phyloP scores from a whole-genome alignment of 2,888 invertebrate species.

The Caenorhabditis sp. region DNA sequence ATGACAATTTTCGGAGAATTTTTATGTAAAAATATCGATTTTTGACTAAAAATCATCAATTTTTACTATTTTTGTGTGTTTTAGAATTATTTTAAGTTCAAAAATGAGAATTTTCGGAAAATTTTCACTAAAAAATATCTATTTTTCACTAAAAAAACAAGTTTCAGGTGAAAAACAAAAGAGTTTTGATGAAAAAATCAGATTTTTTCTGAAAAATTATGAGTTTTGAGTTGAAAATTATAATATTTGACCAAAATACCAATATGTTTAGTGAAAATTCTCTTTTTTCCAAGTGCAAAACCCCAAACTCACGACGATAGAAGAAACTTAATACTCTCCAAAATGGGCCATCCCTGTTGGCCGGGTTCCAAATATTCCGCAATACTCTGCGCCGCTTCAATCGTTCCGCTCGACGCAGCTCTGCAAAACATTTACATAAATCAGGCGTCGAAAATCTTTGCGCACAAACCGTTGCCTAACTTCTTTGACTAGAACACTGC shows the following conservation, averaged over 20 bases:
- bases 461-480: constrained; percentile 50
- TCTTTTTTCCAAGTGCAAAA: no score
- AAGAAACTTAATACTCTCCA: constrained; percentile 53
- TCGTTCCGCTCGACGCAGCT: constrained; percentile 88
- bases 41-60: no score
- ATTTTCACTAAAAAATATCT: background rate
- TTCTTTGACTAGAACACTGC: constrained; percentile 75
- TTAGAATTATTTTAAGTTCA: no score
- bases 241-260: no score
- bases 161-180: background rate
- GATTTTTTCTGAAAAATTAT: no score
- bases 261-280: no score
- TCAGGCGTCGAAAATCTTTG: no score
- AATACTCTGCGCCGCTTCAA: constrained; percentile 94
- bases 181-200: no score
- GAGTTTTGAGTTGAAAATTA: no score
- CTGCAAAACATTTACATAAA: constrained; percentile 70
- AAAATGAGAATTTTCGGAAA: background rate
- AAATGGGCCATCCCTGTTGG: constrained; percentile 62
- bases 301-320: constrained; percentile 43
- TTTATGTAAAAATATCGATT: no score
- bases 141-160: background rate
- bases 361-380: constrained; percentile 91
- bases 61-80: no score
- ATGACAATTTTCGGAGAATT: no score